A percentile compares a stretch with the other conserved stretches of the same genome.
These are phyloP conservation scores for Neomorphus geoffroyi DNA, from an alignment of 2,797 vertebrate genomes.

Conservation along the genomic window DNA sequence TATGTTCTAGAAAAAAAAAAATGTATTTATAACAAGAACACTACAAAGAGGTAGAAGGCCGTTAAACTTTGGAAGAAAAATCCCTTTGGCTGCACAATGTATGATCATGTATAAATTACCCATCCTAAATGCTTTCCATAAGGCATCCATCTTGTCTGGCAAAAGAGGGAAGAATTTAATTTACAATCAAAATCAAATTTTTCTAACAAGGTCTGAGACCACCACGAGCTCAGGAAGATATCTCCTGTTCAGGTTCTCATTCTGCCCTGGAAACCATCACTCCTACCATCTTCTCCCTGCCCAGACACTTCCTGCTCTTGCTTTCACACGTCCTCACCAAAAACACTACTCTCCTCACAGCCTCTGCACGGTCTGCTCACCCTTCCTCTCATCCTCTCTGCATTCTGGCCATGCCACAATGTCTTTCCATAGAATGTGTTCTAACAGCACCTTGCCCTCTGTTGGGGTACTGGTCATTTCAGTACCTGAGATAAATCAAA, in stretches of 20 bases:
- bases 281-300: not conserved
- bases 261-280: fast-evolving
- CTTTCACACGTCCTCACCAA: fast-evolving
- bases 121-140: fast-evolving
- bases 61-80: not conserved
- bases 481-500: fast-evolving
- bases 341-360: fast-evolving
- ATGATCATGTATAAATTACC: fast-evolving
- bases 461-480: fast-evolving
- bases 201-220: not conserved
- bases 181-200: not conserved
- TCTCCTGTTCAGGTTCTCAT: not conserved
- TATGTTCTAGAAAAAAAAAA: not conserved
- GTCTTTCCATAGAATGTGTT: fast-evolving
- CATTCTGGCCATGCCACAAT: fast-evolving
- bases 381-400: not conserved
- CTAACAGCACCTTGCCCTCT: fast-evolving
- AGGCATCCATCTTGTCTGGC: not conserved
- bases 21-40: fast-evolving
- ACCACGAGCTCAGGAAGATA: fast-evolving
- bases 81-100: fast-evolving
- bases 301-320: not conserved
- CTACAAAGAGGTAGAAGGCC: not conserved
- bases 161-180: not conserved
- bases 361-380: fast-evolving